These are phyloP conservation scores for Leptoteleia sp. DNA, from an alignment of 1,140 invertebrate genomes.

Conservation along the genomic window DNA sequence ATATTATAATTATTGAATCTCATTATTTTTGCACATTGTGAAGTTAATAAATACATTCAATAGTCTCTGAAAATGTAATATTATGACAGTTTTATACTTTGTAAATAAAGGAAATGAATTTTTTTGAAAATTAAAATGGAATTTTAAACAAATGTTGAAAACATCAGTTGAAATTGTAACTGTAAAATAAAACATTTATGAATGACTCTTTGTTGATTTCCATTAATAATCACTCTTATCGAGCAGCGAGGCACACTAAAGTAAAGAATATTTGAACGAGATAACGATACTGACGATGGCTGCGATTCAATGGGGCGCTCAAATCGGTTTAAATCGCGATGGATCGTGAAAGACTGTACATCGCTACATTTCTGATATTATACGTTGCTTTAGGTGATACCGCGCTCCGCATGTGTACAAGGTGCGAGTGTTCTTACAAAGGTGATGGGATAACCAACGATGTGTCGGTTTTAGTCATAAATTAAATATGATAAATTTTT, in stretches of 20 bases:
- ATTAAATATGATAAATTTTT: constrained; percentile 14
- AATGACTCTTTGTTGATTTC: constrained; percentile 9
- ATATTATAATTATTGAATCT: too few species aligned
- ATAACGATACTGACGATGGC: constrained; percentile 19
- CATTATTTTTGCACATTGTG: too few species aligned
- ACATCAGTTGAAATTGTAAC: not conserved
- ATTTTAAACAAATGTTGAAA: not conserved
- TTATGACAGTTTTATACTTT: too few species aligned
- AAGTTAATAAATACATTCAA: too few species aligned
- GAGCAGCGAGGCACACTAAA: constrained; percentile 7
- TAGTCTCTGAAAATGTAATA: too few species aligned
- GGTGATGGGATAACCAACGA: constrained; percentile 17
- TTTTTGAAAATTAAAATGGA: not conserved
- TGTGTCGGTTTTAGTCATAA: constrained; percentile 1
- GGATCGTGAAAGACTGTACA: constrained; percentile 26
- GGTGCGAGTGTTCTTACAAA: constrained; percentile 29
- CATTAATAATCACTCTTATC: constrained; percentile 38
- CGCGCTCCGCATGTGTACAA: too few species aligned
- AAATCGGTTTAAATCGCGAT: constrained; percentile 35
- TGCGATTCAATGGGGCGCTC: not conserved
- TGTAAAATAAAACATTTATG: constrained; percentile 39
- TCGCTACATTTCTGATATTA: constrained; percentile 4
- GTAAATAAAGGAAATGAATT: too few species aligned
- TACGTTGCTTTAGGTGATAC: constrained; percentile 7
- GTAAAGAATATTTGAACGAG: constrained; percentile 43